A percentile compares a stretch with the other conserved stretches of the same genome.
phyloP scores from a whole-genome alignment of 2,888 invertebrate species.

The Xiphydria camelus region DNA sequence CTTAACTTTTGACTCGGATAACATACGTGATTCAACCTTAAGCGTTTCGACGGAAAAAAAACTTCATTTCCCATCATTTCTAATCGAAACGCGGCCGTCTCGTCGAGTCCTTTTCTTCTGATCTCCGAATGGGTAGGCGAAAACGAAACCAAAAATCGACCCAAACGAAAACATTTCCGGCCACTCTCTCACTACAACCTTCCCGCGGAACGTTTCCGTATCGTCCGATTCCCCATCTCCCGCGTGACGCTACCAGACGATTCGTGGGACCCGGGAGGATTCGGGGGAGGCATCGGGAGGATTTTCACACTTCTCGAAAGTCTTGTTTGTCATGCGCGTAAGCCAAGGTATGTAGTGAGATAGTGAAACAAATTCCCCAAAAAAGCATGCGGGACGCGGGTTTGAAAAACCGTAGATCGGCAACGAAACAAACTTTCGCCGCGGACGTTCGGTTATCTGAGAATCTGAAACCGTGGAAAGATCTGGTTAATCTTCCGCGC shows the following conservation, averaged over 20 bases:
- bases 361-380: conserved; percentile 48
- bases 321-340: conserved; percentile 53
- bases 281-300: too few relatives aligned
- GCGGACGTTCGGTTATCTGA: conserved; percentile 15
- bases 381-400: conserved; percentile 52
- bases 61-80: too few relatives aligned
- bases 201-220: too few relatives aligned
- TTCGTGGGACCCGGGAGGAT: too few relatives aligned
- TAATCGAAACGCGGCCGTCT: too few relatives aligned
- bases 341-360: conserved; percentile 52
- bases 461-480: conserved; percentile 15
- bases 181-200: conserved; percentile 46
- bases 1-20: too few relatives aligned
- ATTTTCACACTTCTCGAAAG: conserved; percentile 33
- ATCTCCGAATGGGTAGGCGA: not conserved
- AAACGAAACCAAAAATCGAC: conserved; percentile 7
- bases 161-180: conserved; percentile 18
- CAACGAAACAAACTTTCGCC: conserved; percentile 22
- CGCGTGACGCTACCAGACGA: not conserved
- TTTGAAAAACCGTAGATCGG: conserved; percentile 18
- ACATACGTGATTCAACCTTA: too few relatives aligned
- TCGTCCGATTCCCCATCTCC: too few relatives aligned
- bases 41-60: too few relatives aligned
- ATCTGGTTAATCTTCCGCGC: too few relatives aligned
- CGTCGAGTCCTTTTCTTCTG: too few relatives aligned